Base-by-base conservation (phyloP, 35 echinoderm and acorn worm species). In the Ophiothrix spiculata region DNA sequence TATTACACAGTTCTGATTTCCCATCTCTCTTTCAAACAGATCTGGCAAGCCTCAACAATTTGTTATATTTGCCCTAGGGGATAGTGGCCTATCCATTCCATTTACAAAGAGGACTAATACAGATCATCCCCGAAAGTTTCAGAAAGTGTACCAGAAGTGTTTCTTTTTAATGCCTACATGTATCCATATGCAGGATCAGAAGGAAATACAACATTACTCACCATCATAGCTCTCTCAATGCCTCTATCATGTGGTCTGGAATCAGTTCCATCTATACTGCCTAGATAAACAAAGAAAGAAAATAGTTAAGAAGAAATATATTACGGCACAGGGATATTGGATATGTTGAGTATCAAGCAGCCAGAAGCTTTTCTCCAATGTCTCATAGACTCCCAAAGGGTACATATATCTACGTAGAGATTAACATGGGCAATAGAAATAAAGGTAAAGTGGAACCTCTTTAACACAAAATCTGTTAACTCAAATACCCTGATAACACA, bases 261-360 rank as follows among this genome's bases (percentile, higher is more conserved):
- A 79, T 98, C 95, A 38, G 95, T 98, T 15, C 95, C 95, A 93
- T 98, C 95, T 23, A 98, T 98, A 40, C 91, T 93, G 29, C 95
- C 95, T 74, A 91, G 85, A 39, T 89, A 90, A 33, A 97, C 79
- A 1, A 88, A 88, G 33, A 84, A 74, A 76, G 93, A 97, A 21
- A 90, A 88, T 35, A 19, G 19, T 49, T 10, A 19, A 49, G 19
- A 49, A 6, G 19, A 6, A 49, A 49, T 49, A 49, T 10, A 10
- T 49, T 49, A 19, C 19, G 42, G 42, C 6, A 49, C 19, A 10
- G 42, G 42, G 42, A 49, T 49, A 49, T 49, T 49, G 42, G 42
- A 19, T 49, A 49, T 49, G 19, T 19, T 49, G 19, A 10, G 19
- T 10, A 10, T 49, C 42, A 49, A 49, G 6, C 19, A 49, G 42